A percentile compares a stretch with the other conserved stretches of the same genome.
Evolutionary conservation across 2,113 vertebrate genomes (phyloP).

Genomic region (Oncorhynchus mykiss): DNA sequence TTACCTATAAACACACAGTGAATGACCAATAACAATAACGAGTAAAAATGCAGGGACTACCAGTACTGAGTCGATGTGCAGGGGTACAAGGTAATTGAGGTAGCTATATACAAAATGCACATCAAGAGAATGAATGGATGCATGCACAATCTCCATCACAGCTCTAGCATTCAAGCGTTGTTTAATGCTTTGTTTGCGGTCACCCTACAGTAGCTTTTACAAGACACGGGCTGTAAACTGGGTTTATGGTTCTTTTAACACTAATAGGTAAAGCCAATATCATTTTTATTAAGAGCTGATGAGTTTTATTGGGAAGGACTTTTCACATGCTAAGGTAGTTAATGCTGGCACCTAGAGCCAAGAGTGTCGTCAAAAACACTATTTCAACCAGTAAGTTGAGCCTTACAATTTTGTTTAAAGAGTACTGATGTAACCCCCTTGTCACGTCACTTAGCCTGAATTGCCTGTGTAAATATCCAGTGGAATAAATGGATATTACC

Average conservation of each 20-base stretch:
- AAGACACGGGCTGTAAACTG: conserved; percentile 30
- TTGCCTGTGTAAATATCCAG: conserved; percentile 61
- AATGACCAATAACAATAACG: too few species aligned
- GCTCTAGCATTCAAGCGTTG: not conserved
- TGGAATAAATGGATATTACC: conserved; percentile 65
- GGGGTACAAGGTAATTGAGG: too few species aligned
- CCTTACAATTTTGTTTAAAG: conserved; percentile 61
- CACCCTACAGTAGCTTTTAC: conserved; percentile 36
- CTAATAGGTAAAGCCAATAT: conserved; percentile 46
- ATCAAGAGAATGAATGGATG: too few species aligned
- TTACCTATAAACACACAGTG: too few species aligned
- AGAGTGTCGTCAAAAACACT: conserved; percentile 35
- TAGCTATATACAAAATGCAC: too few species aligned
- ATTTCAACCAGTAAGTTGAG: conserved; percentile 53
- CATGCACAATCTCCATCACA: too few species aligned
- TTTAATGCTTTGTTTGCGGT: conserved; percentile 46
- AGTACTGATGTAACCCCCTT: conserved; percentile 51
- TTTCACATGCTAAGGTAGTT: not conserved
- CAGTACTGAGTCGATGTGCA: too few species aligned
- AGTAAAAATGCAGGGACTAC: too few species aligned
- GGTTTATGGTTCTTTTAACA: conserved; percentile 37
- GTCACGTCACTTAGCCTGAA: conserved; percentile 64
- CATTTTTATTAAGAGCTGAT: not conserved
- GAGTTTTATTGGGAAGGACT: not conserved
- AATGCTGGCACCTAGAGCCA: conserved; percentile 2